Evolutionary conservation across 2,888 invertebrate species (phyloP).

Genomic region (Candidula unifasciata): DNA sequence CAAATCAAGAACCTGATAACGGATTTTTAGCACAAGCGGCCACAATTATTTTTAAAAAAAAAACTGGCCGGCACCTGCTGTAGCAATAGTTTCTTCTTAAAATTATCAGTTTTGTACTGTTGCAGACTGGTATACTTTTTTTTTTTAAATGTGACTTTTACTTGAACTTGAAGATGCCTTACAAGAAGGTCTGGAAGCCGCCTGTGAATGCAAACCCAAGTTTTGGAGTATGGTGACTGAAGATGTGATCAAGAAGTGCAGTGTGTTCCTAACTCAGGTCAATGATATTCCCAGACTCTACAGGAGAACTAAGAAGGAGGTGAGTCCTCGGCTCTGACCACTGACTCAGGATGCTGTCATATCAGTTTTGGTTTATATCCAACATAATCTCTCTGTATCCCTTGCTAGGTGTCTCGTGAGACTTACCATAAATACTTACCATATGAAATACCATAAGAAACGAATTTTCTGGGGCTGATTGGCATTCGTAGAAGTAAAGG

Average conservation of each 20-base stretch:
- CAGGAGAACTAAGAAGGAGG: conserved; percentile 91
- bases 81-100: background rate
- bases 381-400: background rate
- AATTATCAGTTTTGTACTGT: background rate
- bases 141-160: background rate
- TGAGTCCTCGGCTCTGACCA: conserved; percentile 55
- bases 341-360: background rate
- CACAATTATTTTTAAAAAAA: too few relatives aligned
- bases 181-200: conserved; percentile 9
- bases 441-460: too few relatives aligned
- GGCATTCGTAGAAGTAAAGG: too few relatives aligned
- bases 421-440: too few relatives aligned
- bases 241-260: conserved; percentile 73
- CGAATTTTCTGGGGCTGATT: too few relatives aligned
- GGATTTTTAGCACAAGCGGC: too few relatives aligned
- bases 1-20: too few relatives aligned
- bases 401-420: too few relatives aligned
- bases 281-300: conserved; percentile 95
- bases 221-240: conserved; percentile 70
- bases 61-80: too few relatives aligned
- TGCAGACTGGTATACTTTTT: background rate
- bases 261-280: conserved; percentile 80
- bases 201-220: conserved; percentile 61
- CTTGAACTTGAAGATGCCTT: conserved; percentile 29
- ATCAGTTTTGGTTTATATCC: background rate